These are phyloP conservation scores for Harlomillsia oculata DNA, from an alignment of 1,140 invertebrate species.

Conservation along the genomic window DNA sequence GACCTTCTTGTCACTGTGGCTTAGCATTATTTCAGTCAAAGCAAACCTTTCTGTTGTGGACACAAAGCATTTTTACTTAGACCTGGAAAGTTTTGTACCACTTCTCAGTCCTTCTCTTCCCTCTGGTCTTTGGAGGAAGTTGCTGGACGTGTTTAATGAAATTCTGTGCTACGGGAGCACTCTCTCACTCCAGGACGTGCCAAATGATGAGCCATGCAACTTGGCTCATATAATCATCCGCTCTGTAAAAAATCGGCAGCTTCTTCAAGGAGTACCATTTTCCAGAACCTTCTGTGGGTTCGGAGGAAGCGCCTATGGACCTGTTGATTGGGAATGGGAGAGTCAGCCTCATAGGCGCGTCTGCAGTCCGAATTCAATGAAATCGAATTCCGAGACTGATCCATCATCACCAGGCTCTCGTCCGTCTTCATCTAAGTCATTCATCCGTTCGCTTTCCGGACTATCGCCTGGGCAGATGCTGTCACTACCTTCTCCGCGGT, in stretches of 20 bases:
- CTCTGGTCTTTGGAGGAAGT: constrained; percentile 69
- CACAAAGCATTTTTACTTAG: constrained; percentile 76
- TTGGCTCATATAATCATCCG: constrained; percentile 72
- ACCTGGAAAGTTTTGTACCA: constrained; percentile 67
- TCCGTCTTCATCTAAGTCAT: constrained; percentile 14
- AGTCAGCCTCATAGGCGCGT: constrained; percentile 13
- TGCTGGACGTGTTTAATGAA: constrained; percentile 74
- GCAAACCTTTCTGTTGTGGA: constrained; percentile 78
- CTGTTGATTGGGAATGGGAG: constrained; percentile 36
- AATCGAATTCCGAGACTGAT: not conserved
- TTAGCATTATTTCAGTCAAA: constrained; percentile 81
- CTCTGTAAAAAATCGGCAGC: constrained; percentile 69
- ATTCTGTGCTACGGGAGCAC: constrained; percentile 82
- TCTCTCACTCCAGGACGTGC: constrained; percentile 56
- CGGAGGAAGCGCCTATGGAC: constrained; percentile 40
- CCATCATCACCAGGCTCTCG: constrained; percentile 4
- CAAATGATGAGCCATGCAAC: constrained; percentile 65
- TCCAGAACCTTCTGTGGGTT: constrained; percentile 46
- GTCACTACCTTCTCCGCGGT: too few relatives aligned
- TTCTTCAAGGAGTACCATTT: constrained; percentile 59
- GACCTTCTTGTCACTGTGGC: constrained; percentile 74
- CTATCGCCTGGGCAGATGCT: too few relatives aligned
- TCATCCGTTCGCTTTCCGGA: too few relatives aligned
- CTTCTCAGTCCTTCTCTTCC: constrained; percentile 61
- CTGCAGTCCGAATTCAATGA: not conserved